Evolutionary conservation across 1,140 invertebrate species (phyloP), one percentile per base, ranked within the genome.

Genomic region (Prorops nasuta): DNA sequence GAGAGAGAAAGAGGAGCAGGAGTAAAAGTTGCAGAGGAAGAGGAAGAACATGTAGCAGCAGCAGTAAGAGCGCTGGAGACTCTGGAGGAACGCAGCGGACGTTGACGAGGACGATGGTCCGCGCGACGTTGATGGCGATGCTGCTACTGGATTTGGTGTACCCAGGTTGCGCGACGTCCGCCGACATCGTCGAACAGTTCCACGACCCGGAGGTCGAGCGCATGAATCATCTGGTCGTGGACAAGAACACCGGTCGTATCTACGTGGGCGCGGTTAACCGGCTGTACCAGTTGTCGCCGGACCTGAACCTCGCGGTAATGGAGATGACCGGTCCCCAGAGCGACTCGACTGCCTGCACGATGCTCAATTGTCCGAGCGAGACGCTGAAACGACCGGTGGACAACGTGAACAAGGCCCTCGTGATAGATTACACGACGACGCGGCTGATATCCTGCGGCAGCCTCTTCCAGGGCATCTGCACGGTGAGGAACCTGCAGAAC

Each of bases 401-500:
- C 77, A 98, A 96, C 77, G 86, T 91, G 54, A 98, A 97, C 79
- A 98, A 98, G 77, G 94, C 92, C 24, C 79, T 99, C 51, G 88
- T 98, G 28, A 94, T 98, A 55, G 93, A 98, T 79, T 92, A 96
- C 67, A 87, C 86, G 4, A 89, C 91, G 43, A 89, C 90, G 15
- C 80, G 89, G 32, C 79, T 98, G n/a, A 96, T 98, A 54, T 86
- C 87, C 3, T 98, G 96, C 77, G 94, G 94, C 9, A 93, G 90
- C 56, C 77, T 98, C 21, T 92, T 91, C 57, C 89, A 92, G 74
- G 96, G 96, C 9, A 86, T 90, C 56, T 98, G 96, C 74, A 87
- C 87, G 2, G 92, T 96, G 28, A 83, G 91, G 20, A 88, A 90
- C 71, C 76, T 96, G 41, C 85, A 91, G 67, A 94, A 97, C 79